A percentile compares a stretch with the other conserved stretches of the same genome.
phyloP scores from a whole-genome alignment of 1,140 invertebrate genomes.

The Lamellibrachia luymesi region DNA sequence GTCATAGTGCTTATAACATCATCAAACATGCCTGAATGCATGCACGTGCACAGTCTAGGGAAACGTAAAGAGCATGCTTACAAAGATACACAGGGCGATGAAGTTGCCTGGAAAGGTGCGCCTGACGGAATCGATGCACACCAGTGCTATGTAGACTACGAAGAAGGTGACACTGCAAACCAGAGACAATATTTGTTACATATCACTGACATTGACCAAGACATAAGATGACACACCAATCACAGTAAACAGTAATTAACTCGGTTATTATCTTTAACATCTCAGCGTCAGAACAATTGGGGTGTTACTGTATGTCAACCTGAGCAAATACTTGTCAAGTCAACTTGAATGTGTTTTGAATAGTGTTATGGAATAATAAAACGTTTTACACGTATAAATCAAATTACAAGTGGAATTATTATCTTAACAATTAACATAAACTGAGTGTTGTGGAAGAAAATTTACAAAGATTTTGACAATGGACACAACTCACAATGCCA shows the following conservation, averaged over 20 bases:
- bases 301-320: not conserved
- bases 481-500: not conserved
- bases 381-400: not conserved
- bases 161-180: constrained; percentile 49
- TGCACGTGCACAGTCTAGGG: not conserved
- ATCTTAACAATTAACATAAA: too few species aligned
- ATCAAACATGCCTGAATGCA: not conserved
- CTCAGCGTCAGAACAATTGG: not conserved
- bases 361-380: not conserved
- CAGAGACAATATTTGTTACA: not conserved
- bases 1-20: not conserved
- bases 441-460: too few species aligned
- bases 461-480: too few species aligned
- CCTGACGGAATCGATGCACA: constrained; percentile 52
- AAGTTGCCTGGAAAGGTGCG: constrained; percentile 60
- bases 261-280: too few species aligned
- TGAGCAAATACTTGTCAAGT: not conserved
- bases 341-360: not conserved
- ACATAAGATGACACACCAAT: not conserved
- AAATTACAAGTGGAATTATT: too few species aligned
- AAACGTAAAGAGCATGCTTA: constrained; percentile 45
- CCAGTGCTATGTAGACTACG: constrained; percentile 55
- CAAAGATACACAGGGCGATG: constrained; percentile 60
- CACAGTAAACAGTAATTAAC: not conserved
- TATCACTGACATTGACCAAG: not conserved